A percentile compares a stretch with the other conserved stretches of the same genome.
These are phyloP conservation scores for Autographa pulchrina DNA, from an alignment of 2,888 invertebrate genomes.

Conservation along the genomic window DNA sequence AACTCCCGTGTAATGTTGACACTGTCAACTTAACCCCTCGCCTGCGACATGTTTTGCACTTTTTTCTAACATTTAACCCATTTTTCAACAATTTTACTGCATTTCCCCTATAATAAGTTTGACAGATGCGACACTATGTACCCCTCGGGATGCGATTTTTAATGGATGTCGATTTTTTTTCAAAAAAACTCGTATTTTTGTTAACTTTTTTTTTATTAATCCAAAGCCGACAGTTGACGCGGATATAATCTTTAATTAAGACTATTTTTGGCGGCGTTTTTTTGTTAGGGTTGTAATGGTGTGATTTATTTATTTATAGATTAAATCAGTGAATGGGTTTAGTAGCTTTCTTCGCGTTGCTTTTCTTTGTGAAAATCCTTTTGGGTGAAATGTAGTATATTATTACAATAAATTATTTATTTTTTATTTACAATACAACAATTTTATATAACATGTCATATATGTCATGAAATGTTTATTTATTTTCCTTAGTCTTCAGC, in stretches of 20 bases:
- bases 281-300: conserved; percentile 73
- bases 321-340: conserved; percentile 44
- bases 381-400: no score
- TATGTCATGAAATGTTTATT: no score
- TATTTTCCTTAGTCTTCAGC: no score
- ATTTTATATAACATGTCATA: no score
- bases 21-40: conserved; percentile 74
- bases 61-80: conserved; percentile 86
- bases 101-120: conserved; percentile 76
- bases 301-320: conserved; percentile 84
- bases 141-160: conserved; percentile 82
- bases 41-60: conserved; percentile 75
- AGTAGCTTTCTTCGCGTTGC: conserved; percentile 11
- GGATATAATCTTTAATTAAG: conserved; percentile 89
- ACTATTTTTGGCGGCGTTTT: conserved; percentile 79
- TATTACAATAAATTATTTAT: no score
- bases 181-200: conserved; percentile 75
- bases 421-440: no score
- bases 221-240: conserved; percentile 89
- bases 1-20: conserved; percentile 71
- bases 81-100: conserved; percentile 85
- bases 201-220: conserved; percentile 76
- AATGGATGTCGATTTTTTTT: conserved; percentile 84
- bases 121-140: conserved; percentile 82
- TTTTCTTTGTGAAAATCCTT: no score